Evolutionary conservation across 2,888 invertebrate species (phyloP).

Genomic region (Drosophila cognata): DNA sequence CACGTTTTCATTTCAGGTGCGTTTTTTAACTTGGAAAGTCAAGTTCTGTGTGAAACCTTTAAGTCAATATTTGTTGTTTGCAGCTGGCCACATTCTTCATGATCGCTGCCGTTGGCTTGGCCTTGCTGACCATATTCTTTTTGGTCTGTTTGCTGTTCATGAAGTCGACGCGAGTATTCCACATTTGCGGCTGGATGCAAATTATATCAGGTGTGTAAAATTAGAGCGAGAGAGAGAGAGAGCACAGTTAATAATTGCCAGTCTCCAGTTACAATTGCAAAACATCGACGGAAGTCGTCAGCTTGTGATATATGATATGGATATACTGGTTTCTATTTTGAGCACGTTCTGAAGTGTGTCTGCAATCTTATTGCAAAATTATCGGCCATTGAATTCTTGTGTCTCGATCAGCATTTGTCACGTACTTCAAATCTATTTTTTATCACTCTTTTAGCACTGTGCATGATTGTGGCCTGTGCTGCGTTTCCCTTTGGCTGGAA

Average conservation of each 20-base stretch:
- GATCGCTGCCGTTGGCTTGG: slow-evolving; percentile 93
- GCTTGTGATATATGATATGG: slow-evolving; percentile 27
- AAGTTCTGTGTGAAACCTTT: background rate
- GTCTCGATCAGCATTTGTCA: slow-evolving; percentile 47
- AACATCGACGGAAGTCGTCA: slow-evolving; percentile 35
- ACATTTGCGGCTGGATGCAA: slow-evolving; percentile 97
- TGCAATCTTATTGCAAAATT: slow-evolving; percentile 37
- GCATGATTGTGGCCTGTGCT: slow-evolving; percentile 94
- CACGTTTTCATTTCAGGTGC: slow-evolving; percentile 90
- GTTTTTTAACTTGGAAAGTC: slow-evolving; percentile 9
- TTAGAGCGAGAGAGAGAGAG: background rate
- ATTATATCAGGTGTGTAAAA: slow-evolving; percentile 93
- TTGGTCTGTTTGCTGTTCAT: slow-evolving; percentile 97
- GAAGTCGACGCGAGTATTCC: slow-evolving; percentile 95
- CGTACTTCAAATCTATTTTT: slow-evolving; percentile 38
- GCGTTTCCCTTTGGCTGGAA: slow-evolving; percentile 97
- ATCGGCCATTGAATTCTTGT: slow-evolving; percentile 23
- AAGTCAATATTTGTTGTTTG: slow-evolving; percentile 32
- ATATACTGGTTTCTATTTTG: slow-evolving; percentile 28
- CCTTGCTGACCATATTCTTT: slow-evolving; percentile 93
- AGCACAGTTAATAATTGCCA: slow-evolving; percentile 20
- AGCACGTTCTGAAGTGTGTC: slow-evolving; percentile 45
- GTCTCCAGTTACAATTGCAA: slow-evolving; percentile 25
- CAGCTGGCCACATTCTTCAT: slow-evolving; percentile 94
- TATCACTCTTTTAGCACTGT: slow-evolving; percentile 88